Conservation (phyloP, 2,797 vertebrate species). For the Sebastes alutus region DNA sequence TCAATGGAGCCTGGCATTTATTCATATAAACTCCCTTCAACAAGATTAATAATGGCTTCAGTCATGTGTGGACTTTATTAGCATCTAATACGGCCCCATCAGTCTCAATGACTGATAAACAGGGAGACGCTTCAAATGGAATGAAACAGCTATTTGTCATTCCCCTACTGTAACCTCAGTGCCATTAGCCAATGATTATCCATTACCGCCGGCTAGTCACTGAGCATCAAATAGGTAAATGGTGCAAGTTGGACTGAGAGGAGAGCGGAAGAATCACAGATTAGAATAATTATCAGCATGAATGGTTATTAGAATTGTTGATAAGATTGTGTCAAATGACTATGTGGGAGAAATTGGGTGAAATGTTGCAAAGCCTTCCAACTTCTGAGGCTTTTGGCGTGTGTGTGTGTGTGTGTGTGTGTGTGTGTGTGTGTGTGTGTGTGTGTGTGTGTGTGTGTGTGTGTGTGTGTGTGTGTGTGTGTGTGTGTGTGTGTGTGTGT, state of each 20-base stretch:
- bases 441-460: no score
- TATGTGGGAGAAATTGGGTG: constrained; percentile 21
- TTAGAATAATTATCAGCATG: constrained; percentile 60
- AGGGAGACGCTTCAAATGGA: constrained; percentile 63
- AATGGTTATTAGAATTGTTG: constrained; percentile 50
- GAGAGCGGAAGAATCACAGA: constrained; percentile 40
- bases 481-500: no score
- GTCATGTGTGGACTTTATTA: constrained; percentile 78
- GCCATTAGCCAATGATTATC: constrained; percentile 73
- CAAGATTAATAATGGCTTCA: constrained; percentile 74
- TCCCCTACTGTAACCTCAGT: constrained; percentile 63
- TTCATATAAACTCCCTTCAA: constrained; percentile 64
- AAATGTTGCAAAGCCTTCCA: constrained; percentile 23
- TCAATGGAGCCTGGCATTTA: constrained; percentile 58
- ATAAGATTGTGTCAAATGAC: constrained; percentile 50
- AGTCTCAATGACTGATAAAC: constrained; percentile 77
- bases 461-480: no score
- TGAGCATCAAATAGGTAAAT: constrained; percentile 66
- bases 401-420: background rate
- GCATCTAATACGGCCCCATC: constrained; percentile 73
- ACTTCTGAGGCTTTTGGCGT: background rate
- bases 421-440: background rate
- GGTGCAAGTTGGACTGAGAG: constrained; percentile 35
- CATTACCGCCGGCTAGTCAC: constrained; percentile 63
- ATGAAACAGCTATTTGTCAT: constrained; percentile 78